Conservation (phyloP, 2,797 vertebrate genomes). For the Syngnathus rostellatus region DNA sequence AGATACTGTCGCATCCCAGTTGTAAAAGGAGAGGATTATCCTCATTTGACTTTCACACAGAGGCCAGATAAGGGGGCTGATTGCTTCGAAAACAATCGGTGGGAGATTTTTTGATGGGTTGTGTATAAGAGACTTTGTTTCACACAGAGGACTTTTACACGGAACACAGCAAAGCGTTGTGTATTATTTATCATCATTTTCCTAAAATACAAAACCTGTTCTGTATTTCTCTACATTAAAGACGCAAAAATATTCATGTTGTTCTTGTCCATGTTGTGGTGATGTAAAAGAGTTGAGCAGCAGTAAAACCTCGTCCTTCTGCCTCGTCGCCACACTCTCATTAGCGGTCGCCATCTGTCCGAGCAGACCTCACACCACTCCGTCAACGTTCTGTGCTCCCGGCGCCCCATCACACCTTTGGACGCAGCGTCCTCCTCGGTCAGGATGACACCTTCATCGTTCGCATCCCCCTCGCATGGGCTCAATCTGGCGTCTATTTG, state of each 20-base stretch:
- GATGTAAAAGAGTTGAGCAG: neutral
- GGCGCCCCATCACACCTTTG: slow-evolving; percentile 38
- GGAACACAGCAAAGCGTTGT: too few species aligned
- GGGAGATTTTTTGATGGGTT: neutral
- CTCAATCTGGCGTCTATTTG: neutral
- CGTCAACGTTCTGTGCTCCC: slow-evolving; percentile 42
- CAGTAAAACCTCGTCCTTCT: slow-evolving; percentile 33
- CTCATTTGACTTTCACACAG: neutral
- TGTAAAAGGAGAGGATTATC: too few species aligned
- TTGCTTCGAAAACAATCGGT: neutral
- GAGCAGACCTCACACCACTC: slow-evolving; percentile 53
- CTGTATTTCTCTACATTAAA: neutral
- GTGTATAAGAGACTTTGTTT: neutral
- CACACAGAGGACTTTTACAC: neutral
- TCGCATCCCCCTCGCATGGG: neutral
- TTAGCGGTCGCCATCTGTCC: slow-evolving; percentile 71
- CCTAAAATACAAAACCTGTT: neutral
- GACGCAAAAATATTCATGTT: neutral
- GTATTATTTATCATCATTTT: too few species aligned
- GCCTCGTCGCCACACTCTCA: slow-evolving; percentile 57
- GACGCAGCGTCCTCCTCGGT: slow-evolving; percentile 40
- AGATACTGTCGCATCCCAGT: too few species aligned
- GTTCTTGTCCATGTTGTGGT: neutral
- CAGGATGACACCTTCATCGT: slow-evolving; percentile 5
- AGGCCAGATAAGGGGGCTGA: neutral